Percentiles rank a stretch among this genome's conserved stretches.
Evolutionary conservation across 92 coral and sea anemone species (phyloP).

Genomic region (Plumapathes pennacea): DNA sequence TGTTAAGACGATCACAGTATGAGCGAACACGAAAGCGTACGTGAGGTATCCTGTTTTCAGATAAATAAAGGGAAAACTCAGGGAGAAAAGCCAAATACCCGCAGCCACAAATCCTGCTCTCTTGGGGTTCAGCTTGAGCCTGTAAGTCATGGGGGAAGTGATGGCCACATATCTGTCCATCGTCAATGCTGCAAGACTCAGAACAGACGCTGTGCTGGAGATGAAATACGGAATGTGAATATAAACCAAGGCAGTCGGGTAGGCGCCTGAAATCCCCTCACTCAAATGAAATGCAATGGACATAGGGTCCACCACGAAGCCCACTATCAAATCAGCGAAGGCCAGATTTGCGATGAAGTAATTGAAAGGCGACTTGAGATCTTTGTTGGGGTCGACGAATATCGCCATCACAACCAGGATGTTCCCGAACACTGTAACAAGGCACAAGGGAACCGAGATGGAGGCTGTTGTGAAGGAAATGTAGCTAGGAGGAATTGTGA

Average conservation of each 20-base stretch:
- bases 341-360: slow-evolving; percentile 81
- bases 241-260: slow-evolving; percentile 27
- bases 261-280: slow-evolving; percentile 53
- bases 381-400: slow-evolving; percentile 74
- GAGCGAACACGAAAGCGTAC: slow-evolving; percentile 71
- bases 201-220: slow-evolving; percentile 76
- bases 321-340: slow-evolving; percentile 64
- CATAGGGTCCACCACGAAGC: slow-evolving; percentile 65
- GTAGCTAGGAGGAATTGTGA: slow-evolving; percentile 60
- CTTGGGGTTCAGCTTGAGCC: slow-evolving; percentile 67
- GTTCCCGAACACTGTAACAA: slow-evolving; percentile 62
- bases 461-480: slow-evolving; percentile 60
- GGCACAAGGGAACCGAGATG: slow-evolving; percentile 32
- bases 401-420: slow-evolving; percentile 71
- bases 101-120: slow-evolving; percentile 66
- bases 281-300: slow-evolving; percentile 51
- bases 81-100: slow-evolving; percentile 80
- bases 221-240: slow-evolving; percentile 71
- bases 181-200: slow-evolving; percentile 87
- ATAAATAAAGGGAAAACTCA: slow-evolving; percentile 69
- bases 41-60: slow-evolving; percentile 74
- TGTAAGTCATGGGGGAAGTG: slow-evolving; percentile 69
- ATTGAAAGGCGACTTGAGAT: slow-evolving; percentile 71
- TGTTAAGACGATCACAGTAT: slow-evolving; percentile 62
- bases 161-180: slow-evolving; percentile 84